phyloP scores from a whole-genome alignment of 2,113 vertebrate genomes.

The Pardalotus punctatus region DNA sequence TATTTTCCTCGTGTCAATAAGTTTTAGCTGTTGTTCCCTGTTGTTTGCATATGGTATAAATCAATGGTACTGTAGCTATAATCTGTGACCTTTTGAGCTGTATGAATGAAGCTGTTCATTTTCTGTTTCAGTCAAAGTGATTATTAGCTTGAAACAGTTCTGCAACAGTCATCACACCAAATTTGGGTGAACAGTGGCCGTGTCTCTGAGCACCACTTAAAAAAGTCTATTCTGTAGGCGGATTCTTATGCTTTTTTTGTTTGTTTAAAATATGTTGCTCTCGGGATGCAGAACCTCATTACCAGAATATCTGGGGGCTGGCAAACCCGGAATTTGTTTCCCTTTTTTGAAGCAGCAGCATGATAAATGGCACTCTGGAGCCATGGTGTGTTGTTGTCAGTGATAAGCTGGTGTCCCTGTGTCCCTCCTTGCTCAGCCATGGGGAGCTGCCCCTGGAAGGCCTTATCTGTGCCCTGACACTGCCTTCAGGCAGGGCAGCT shows the following conservation, averaged over 20 bases:
- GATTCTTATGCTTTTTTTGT: neutral
- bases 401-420: neutral
- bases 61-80: neutral
- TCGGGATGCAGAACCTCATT: neutral
- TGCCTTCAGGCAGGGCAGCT: neutral
- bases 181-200: neutral
- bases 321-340: neutral
- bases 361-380: neutral
- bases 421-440: neutral
- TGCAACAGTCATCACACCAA: neutral
- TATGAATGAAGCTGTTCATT: neutral
- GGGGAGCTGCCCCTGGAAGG: neutral
- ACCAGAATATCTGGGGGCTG: neutral
- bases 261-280: neutral
- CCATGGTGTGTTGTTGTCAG: accelerated
- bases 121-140: neutral
- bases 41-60: neutral
- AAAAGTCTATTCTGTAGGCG: neutral
- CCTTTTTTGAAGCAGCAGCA: neutral
- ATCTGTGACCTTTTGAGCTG: neutral
- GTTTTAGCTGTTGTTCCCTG: neutral
- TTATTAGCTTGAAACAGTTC: neutral
- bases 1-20: neutral
- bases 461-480: neutral
- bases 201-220: neutral